Conservation (phyloP, 2,113 vertebrate species). For the Morone saxatilis region DNA sequence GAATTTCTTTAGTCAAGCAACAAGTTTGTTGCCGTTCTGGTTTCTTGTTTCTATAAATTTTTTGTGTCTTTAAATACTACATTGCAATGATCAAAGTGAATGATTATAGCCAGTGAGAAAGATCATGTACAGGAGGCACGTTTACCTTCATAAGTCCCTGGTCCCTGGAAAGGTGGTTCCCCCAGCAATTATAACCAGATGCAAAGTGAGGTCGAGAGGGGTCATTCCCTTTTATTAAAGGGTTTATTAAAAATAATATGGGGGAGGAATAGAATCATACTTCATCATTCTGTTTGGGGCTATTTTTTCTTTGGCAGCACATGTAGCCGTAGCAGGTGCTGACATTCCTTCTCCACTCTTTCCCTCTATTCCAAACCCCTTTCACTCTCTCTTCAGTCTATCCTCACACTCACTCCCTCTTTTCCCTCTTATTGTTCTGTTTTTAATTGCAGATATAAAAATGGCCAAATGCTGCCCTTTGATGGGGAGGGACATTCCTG, state of each 20-base stretch:
- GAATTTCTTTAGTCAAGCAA: neutral
- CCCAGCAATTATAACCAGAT: constrained; percentile 64
- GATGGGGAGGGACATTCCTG: constrained; percentile 80
- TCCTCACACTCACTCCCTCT: constrained; percentile 35
- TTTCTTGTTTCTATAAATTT: neutral
- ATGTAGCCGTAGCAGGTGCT: constrained; percentile 71
- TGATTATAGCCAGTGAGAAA: too few relatives aligned
- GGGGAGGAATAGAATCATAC: constrained; percentile 28
- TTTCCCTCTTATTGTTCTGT: constrained; percentile 49
- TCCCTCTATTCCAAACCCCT: constrained; percentile 29
- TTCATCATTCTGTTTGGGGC: constrained; percentile 48
- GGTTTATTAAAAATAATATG: constrained; percentile 66
- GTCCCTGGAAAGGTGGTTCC: constrained; percentile 22
- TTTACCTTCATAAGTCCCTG: constrained; percentile 22
- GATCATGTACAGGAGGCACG: neutral
- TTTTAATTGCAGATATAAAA: constrained; percentile 82
- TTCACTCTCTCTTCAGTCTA: constrained; percentile 33
- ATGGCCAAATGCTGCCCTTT: constrained; percentile 77
- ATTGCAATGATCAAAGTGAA: neutral
- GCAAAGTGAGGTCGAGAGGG: constrained; percentile 45
- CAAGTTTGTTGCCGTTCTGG: neutral
- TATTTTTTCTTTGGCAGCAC: constrained; percentile 50
- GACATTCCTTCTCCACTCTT: constrained; percentile 52
- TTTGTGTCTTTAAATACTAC: neutral
- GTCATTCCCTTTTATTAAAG: constrained; percentile 66